Base-by-base conservation (phyloP, 2,113 vertebrate genomes). In the Ranitomeya variabilis region DNA sequence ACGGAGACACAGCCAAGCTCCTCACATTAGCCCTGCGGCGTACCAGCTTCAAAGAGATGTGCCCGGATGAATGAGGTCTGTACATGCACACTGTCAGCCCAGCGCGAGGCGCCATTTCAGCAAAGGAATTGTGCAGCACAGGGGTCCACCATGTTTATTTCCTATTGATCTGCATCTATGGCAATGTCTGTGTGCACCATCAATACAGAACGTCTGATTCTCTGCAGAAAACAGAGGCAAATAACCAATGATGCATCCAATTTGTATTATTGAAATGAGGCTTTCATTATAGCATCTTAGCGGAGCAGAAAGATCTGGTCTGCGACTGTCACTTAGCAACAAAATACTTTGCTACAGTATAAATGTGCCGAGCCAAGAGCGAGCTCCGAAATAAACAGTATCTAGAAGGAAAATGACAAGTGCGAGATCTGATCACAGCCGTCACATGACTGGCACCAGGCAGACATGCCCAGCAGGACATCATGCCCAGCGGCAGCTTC, bases 301-400 rank as follows among this genome's bases (percentile, higher is more conserved):
- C 59, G 55, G 10, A 82, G 60, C 26, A 57, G 21, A 67, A 23
- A 52, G 62, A 69, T 54, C 19, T 31, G 62, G 23, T 67, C n/a
- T 16, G 9, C 62, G 52, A 54, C 14, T 15, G 62, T 69, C 81
- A 52, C 37, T 54, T 23, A 83, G 62, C 81, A 83, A 83, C 81
- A 67, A 69, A 45, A 54, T 83, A 69, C 81, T 69, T 69, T 69
- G 60, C 5, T 66, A 64, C 19, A 69, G 23, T 67, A 51, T 23
- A n/a, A 69, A 16, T 54, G 37, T 54, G 21, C 21, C 14, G 6
- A 51, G 64, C 19, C 81, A 83, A 52, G 69, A 14, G 60, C 80
- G 66, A 66, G 14, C 81, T 26, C 7, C 14, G 18, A 60, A 83
- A 45, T 55, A 54, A 55, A 26, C 66, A 11, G 64, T 10, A 69